phyloP scores from a whole-genome alignment of 2,113 vertebrate genomes.

The Calidris pugnax region DNA sequence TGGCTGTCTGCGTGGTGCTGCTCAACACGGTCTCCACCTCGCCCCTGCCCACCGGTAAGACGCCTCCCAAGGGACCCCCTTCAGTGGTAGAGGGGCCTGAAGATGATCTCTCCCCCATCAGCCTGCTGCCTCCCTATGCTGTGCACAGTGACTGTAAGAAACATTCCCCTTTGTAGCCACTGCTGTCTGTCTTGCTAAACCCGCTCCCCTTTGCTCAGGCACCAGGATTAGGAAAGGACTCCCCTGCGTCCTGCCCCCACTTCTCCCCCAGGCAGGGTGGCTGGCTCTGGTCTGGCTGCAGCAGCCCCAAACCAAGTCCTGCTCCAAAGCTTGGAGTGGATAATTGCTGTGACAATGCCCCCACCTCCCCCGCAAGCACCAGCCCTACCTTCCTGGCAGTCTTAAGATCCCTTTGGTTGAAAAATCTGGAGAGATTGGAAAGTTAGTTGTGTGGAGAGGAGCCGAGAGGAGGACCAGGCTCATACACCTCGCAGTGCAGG shows the following conservation, averaged over 20 bases:
- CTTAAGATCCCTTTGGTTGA: background rate
- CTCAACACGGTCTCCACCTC: slow-evolving; percentile 90
- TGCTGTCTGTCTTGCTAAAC: slow-evolving; percentile 51
- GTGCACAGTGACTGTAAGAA: slow-evolving; percentile 83
- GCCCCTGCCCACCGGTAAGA: slow-evolving; percentile 91
- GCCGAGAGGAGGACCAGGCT: background rate
- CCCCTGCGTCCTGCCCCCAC: background rate
- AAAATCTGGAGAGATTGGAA: background rate
- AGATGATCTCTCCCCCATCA: slow-evolving; percentile 78
- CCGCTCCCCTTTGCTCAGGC: background rate
- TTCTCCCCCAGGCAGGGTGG: background rate
- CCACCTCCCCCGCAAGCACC: accelerated
- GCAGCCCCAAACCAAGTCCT: background rate
- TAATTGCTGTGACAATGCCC: background rate
- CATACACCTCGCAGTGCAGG: accelerated
- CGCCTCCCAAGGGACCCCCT: slow-evolving; percentile 79
- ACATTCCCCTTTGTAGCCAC: slow-evolving; percentile 66
- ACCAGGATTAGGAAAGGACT: background rate
- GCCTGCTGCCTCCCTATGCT: slow-evolving; percentile 78
- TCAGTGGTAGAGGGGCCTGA: slow-evolving; percentile 79
- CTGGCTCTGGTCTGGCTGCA: background rate
- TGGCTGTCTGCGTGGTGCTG: slow-evolving; percentile 98
- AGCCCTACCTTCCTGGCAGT: background rate
- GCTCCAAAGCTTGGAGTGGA: background rate
- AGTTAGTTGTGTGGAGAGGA: background rate